Conservation (phyloP, 1,140 invertebrate species). For the Platyscapa corneri region DNA sequence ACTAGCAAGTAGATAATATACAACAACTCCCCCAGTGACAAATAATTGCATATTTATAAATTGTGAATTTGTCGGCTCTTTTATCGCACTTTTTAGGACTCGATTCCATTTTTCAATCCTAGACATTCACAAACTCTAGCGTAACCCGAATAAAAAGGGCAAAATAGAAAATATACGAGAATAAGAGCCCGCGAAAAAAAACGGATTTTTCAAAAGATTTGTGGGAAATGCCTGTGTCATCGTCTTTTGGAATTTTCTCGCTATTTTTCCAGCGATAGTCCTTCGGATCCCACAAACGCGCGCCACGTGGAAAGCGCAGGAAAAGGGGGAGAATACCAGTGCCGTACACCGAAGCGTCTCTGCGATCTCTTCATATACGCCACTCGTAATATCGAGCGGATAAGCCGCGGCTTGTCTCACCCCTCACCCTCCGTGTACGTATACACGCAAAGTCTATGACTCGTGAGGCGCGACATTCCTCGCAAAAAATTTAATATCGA, state of each 20-base stretch:
- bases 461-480: conserved; percentile 32
- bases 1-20: too few species aligned
- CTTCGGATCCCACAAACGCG: background rate
- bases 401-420: conserved; percentile 65
- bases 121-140: too few species aligned
- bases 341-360: background rate
- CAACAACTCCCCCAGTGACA: too few species aligned
- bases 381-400: conserved; percentile 69
- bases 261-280: background rate
- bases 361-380: conserved; percentile 65
- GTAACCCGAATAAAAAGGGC: background rate
- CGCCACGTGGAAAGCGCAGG: conserved; percentile 19
- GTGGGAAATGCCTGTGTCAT: background rate
- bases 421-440: background rate
- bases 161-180: background rate
- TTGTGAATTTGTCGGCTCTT: too few species aligned
- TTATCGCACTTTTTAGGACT: background rate
- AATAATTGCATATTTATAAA: too few species aligned
- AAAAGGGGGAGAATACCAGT: background rate
- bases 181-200: background rate
- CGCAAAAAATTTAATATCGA: conserved; percentile 48
- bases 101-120: too few species aligned
- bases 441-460: background rate
- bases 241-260: background rate
- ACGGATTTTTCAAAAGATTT: background rate